Base-by-base conservation (phyloP, 2,113 vertebrate genomes). In the Aix galericulata region DNA sequence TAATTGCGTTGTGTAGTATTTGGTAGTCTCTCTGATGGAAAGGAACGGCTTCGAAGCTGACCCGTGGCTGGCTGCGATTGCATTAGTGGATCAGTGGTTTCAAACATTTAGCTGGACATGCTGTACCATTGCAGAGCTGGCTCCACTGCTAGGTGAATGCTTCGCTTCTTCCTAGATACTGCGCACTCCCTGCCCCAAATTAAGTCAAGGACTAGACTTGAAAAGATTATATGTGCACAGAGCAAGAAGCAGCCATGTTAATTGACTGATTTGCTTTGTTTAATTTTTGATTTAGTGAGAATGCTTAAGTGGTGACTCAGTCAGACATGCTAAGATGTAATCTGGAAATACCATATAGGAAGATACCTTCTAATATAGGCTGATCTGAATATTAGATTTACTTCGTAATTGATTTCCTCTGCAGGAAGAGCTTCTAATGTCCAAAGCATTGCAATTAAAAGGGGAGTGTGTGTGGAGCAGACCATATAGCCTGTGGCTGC, bases 351-450 rank as follows among this genome's bases (percentile, higher is more conserved):
- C 34, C 68, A 20, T 76, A 73, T 76, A 85, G 71, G 62, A 88
- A 80, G 93, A 96, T 90, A 21, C 21, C n/a, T 84, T 91, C 93
- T 92, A 84, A 87, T 92, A 75, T 16, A 79, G 58, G 50, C 77
- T 90, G 66, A 94, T 94, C 77, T 82, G 88, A 93, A 86, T 94
- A 96, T 94, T 81, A 84, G 73, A 81, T 96, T 96, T 90, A 74
- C 86, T 96, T 91, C 15, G 9, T 91, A 84, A 87, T 87, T 96
- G 62, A 95, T 85, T 96, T 97, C 56, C 20, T 27, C 58, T 90
- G 48, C 58, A 73, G 62, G 78, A 91, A 88, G 44, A 84, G 77
- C 69, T 84, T 23, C 73, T 90, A 18, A 2, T 79, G 38, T 84
- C 80, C 58, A 21, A 85, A 86, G 50, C 21, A 88, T 53, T 88